These are phyloP conservation scores for Crax fasciolata DNA, from an alignment of 2,797 vertebrate genomes.

Conservation along the genomic window DNA sequence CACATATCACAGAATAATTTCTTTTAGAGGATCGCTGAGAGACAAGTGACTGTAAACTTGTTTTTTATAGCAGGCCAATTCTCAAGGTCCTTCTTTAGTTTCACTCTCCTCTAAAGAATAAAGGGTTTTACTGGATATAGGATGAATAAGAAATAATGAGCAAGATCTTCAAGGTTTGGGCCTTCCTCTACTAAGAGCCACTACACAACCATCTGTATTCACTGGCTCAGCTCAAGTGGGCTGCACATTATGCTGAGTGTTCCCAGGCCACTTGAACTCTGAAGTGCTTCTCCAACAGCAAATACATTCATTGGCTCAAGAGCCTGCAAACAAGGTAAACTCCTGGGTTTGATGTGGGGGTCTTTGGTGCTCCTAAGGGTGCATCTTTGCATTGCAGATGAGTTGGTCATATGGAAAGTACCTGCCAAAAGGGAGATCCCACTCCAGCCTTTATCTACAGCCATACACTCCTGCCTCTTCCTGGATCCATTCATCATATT, in stretches of 20 bases:
- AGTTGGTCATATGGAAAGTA: not conserved
- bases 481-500: not conserved
- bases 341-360: not conserved
- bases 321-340: slow-evolving; percentile 25
- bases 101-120: not conserved
- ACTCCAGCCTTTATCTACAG: not conserved
- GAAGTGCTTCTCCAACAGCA: slow-evolving; percentile 41
- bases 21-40: slow-evolving; percentile 1
- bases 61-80: not conserved
- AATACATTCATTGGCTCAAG: not conserved
- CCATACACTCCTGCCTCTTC: not conserved
- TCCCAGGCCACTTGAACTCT: slow-evolving; percentile 58
- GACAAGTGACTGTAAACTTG: not conserved
- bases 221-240: slow-evolving; percentile 44
- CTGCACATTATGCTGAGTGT: slow-evolving; percentile 29
- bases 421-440: not conserved
- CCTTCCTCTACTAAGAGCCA: not conserved
- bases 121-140: not conserved
- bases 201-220: not conserved
- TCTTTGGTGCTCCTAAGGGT: not conserved
- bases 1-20: not conserved
- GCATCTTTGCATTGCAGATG: not conserved
- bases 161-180: not conserved
- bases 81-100: slow-evolving; percentile 5
- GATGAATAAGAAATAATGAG: slow-evolving; percentile 11